These are phyloP conservation scores for Drosophila kohkoa DNA, from an alignment of 1,140 invertebrate species.

Conservation along the genomic window DNA sequence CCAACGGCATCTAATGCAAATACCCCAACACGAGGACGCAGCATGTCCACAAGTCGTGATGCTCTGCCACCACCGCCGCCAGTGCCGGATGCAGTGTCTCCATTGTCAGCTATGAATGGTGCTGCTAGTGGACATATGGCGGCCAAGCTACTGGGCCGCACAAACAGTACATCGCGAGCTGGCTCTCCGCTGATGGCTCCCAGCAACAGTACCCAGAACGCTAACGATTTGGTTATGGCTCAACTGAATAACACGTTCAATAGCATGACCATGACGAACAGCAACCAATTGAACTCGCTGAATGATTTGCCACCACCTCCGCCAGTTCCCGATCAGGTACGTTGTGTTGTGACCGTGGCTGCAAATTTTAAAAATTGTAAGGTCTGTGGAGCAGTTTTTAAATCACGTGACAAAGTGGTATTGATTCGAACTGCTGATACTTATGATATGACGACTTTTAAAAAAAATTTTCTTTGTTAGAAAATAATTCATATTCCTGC, in stretches of 20 bases:
- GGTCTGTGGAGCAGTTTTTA: too few relatives aligned
- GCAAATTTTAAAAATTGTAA: too few relatives aligned
- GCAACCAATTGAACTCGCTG: constrained; percentile 73
- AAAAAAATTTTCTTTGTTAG: too few relatives aligned
- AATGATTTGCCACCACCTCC: constrained; percentile 87
- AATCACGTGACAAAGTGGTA: too few relatives aligned
- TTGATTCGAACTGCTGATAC: too few relatives aligned
- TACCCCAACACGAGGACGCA: constrained; percentile 89
- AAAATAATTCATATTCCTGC: too few relatives aligned
- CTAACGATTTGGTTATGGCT: constrained; percentile 81
- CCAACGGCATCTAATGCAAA: constrained; percentile 89
- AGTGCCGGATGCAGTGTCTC: constrained; percentile 88
- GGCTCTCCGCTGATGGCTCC: constrained; percentile 82
- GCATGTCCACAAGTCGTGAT: constrained; percentile 89
- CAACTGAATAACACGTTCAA: constrained; percentile 82
- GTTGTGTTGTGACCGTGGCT: background rate
- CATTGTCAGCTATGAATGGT: constrained; percentile 68
- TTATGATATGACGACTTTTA: too few relatives aligned
- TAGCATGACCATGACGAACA: constrained; percentile 74
- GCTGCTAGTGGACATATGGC: constrained; percentile 80
- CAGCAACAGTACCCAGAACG: constrained; percentile 73
- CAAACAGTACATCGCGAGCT: constrained; percentile 84
- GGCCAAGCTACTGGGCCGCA: constrained; percentile 84
- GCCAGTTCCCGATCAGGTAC: constrained; percentile 86
- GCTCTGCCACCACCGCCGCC: constrained; percentile 94